Evolutionary conservation across 2,113 vertebrate species (phyloP), one percentile per base, ranked within the genome.

Genomic region (Etia nguti): DNA sequence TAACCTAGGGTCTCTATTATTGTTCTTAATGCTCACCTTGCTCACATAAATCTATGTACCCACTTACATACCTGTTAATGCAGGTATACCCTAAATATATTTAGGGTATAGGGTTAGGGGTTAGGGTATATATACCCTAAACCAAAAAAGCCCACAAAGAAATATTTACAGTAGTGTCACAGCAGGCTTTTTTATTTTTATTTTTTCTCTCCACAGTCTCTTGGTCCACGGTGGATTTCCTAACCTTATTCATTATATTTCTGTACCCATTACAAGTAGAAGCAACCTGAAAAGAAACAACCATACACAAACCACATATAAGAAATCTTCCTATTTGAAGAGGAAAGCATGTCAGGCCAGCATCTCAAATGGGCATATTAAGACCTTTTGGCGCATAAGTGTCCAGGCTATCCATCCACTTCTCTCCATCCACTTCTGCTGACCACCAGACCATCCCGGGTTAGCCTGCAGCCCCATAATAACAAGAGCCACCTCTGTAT

Each of bases 381-480:
- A 57, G 24, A 57, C 1, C 13, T 16, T 57, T 57, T 2, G 6
- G 22, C 6, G 0, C 22, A 15, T 26, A 57, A 59, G 26, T 29
- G 13, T 13, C 56, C 56, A 10, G 26, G 24, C 13, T 59, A 6
- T 3, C 26, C 26, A 59, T 59, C 56, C 26, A 59, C 24, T 24
- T 24, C 13, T 57, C 24, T 59, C 56, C 26, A 59, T 9, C 29
- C 26, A 29, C 13, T 29, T 16, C 0, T 59, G 56, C 56, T 59
- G 56, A 59, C 1, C 0, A 4, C 4, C 56, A 59, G 56, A 59
- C 24, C 56, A 1, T 29, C 56, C 56, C 13, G 0, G 16, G 56
- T 29, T 59, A 29, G 24, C 56, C 29, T 59, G 56, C 24, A 59
- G 56, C 24, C 24, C 13, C 56, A 29, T 5, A 59, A 59, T 59